Evolutionary conservation across 2,113 vertebrate genomes (phyloP), one percentile per base, ranked within the genome.

Genomic region (Clarias batrachus): DNA sequence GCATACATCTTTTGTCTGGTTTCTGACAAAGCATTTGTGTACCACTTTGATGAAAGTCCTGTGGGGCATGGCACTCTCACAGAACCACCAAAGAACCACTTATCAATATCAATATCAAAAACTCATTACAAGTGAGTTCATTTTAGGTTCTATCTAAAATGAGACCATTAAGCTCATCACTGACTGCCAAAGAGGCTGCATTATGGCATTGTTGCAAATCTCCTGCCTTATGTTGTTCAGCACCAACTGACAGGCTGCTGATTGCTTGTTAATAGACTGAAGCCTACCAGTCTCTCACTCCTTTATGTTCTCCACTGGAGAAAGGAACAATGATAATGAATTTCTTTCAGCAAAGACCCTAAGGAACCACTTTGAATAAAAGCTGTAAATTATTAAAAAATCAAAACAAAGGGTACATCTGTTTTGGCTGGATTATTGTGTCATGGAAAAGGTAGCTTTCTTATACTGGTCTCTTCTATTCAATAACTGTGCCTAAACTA

Each of bases 111-210:
- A 25, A 25, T 37, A 37, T 37, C 33, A 37, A 37, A 88, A 80
- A 73, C 12, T 62, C 76, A 89, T 84, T 81, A 84, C 4, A 8
- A 71, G 7, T 65, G 9, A 27, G 27, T 89, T 88, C 74, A 78
- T 85, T 82, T 86, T 59, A 70, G 84, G 87, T 86, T 81, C 19
- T 88, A 81, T 56, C 73, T 48, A 57, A 74, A 80, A 86, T 86
- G 52, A 84, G 65, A 83, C 81, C 71, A 71, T 89, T 83, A 65
- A 66, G 23, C 25, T 65, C 11, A 16, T 74, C 74, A 89, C 37
- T 56, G 48, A 71, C 57, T 66, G 60, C 76, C 68, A 81, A 82
- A 54, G 27, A 71, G 71, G 76, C 80, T 37, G 56, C 71, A 62
- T 73, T 85, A 30, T 13, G 33, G 84, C 48, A 85, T 37, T 37